Percentiles rank a stretch among this genome's conserved stretches.
Conservation (phyloP, 2,797 vertebrate genomes). For the Sebastes ruberrimus region DNA sequence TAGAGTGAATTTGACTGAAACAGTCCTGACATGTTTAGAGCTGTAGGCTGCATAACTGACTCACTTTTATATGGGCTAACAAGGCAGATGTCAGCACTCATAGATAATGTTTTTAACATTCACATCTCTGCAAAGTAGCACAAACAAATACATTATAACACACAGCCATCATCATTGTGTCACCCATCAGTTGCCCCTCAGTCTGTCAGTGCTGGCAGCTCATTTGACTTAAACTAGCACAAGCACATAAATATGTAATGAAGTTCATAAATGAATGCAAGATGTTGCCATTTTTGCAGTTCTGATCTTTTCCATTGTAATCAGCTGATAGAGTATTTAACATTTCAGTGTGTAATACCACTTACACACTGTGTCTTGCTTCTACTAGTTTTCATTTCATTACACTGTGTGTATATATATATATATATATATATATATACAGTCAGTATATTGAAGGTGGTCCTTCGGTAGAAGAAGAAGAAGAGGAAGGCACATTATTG, state of each 20-base stretch:
- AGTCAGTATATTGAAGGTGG: too few relatives aligned
- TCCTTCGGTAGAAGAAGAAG: too few relatives aligned
- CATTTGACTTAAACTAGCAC: background rate
- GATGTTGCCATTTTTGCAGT: background rate
- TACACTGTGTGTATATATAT: background rate
- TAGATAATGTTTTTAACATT: conserved; percentile 8
- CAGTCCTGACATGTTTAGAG: conserved; percentile 63
- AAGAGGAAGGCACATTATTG: too few relatives aligned
- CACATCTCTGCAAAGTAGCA: background rate
- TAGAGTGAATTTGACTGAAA: conserved; percentile 39
- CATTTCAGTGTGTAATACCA: background rate
- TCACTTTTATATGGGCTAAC: conserved; percentile 20
- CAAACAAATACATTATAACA: background rate
- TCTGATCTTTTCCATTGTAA: background rate
- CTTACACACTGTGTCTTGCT: background rate
- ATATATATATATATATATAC: too few relatives aligned
- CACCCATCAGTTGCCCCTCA: background rate
- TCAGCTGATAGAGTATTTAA: background rate
- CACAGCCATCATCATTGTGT: background rate
- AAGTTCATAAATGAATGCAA: background rate
- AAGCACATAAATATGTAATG: background rate
- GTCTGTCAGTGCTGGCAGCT: background rate
- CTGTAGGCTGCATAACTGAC: conserved; percentile 52
- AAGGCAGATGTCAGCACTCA: conserved; percentile 3
- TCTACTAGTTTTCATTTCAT: background rate